Evolutionary conservation across 2,888 invertebrate genomes (phyloP), one percentile per base, ranked within the genome.

Genomic region (Lymantria monacha): DNA sequence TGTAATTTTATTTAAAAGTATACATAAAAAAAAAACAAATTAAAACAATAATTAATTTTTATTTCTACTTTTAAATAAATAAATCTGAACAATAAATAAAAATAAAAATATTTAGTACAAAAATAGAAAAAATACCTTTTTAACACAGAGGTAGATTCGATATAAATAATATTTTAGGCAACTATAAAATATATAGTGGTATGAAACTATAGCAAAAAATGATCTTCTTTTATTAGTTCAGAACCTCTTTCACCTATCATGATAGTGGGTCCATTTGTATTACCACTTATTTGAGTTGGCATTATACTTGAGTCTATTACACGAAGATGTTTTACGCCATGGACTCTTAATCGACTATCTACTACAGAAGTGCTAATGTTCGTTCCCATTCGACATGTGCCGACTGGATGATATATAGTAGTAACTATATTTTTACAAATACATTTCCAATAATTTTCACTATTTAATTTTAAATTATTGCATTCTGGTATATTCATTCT

Each of bases 171-270:
- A 22, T 33, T 33, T 33, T 10, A 33, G 5, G 1, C 33, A 8
- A 22, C 22, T 36, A n/a, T n/a, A 38, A 38, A 38, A 38, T 38
- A n/a, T n/a, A 3, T n/a, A 14, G n/a, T 8, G n/a, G 7, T 41
- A 9, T 11, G 33, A 2, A 9, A 38, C 11, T n/a, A 38, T 12
- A n/a, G n/a, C 12, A 38, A 7, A 38, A 10, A 36, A 30, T 71
- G 49, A 47, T 69, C 70, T 66, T 93, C 88, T 70, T 94, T 94
- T 50, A 95, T 93, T 82, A 95, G 90, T 74, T 96, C 95, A 0
- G 95, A 92, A 0, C 92, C 95, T 65, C 95, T 94, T 70, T 96
- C 96, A 0, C 93, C 96, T 44, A 96, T 95, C 96, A 96, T 96
- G n/a, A 96, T 94, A 0, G 93, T 91, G 0, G 96, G 94, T 0